Evolutionary conservation across 2,888 invertebrate genomes (phyloP).

Genomic region (Lasioglossum calceatum): DNA sequence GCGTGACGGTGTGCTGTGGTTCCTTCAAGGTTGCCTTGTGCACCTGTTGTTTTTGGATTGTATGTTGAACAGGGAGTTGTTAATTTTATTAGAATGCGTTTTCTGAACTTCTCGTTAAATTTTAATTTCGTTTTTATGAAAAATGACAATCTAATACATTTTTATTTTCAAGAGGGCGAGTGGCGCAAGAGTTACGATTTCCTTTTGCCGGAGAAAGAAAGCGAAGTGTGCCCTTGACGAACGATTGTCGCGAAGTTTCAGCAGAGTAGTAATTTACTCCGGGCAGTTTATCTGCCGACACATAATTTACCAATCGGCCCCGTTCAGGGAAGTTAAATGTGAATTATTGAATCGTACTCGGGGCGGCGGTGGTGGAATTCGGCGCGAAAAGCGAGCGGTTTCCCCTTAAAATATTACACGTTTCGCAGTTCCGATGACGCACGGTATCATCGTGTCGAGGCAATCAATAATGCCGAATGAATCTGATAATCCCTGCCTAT

Average conservation of each 20-base stretch:
- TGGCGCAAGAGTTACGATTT: neutral
- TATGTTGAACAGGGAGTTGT: neutral
- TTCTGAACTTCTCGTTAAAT: neutral
- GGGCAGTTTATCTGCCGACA: neutral
- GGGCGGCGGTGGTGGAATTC: constrained; percentile 8
- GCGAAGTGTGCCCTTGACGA: neutral
- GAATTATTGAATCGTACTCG: constrained; percentile 12
- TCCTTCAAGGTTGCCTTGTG: neutral
- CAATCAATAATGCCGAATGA: constrained; percentile 38
- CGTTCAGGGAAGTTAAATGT: constrained; percentile 5
- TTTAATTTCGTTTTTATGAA: neutral
- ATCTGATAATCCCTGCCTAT: constrained; percentile 29
- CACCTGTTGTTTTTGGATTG: neutral
- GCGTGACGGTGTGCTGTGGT: neutral
- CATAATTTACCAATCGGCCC: neutral
- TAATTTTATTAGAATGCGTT: neutral
- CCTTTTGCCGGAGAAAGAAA: neutral
- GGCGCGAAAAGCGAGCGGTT: constrained; percentile 23
- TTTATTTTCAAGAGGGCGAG: neutral
- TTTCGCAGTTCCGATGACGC: constrained; percentile 35
- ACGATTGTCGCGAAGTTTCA: neutral
- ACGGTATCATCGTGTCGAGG: constrained; percentile 27
- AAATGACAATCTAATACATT: neutral
- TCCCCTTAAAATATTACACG: constrained; percentile 38
- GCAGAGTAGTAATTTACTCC: neutral